phyloP scores from a whole-genome alignment of 2,888 invertebrate species.

The Leptinotarsa rubiginosa region DNA sequence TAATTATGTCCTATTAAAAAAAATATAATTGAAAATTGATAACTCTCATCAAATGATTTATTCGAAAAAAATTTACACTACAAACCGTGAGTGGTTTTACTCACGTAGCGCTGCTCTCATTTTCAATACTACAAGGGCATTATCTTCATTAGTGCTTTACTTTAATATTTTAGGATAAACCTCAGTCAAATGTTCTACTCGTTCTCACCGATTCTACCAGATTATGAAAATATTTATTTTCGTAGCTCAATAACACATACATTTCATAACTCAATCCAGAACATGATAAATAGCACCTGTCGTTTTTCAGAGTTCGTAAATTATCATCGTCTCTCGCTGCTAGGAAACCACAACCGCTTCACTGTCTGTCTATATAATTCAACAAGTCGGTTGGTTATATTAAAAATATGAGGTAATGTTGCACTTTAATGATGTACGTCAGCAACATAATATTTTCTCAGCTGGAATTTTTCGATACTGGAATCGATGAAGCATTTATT shows the following conservation, averaged over 20 bases:
- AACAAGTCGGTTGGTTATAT: constrained; percentile 12
- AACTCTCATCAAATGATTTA: no score
- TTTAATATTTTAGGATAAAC: background rate
- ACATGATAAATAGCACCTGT: constrained; percentile 25
- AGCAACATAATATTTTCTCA: background rate
- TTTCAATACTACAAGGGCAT: no score
- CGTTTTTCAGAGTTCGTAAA: constrained; percentile 4
- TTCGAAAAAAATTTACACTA: no score
- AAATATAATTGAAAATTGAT: no score
- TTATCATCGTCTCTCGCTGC: constrained; percentile 8
- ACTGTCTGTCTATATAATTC: constrained; percentile 22
- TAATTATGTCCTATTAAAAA: no score
- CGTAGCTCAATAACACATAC: background rate
- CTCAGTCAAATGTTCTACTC: background rate
- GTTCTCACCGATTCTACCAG: background rate
- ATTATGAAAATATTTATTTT: constrained; percentile 4
- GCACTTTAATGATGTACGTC: background rate
- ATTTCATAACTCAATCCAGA: background rate
- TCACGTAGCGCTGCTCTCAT: no score
- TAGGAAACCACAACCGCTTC: constrained; percentile 7
- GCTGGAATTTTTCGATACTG: background rate
- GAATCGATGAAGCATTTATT: no score
- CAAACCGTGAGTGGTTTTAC: no score
- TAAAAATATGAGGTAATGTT: constrained; percentile 26
- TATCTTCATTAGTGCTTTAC: background rate